These are phyloP conservation scores for Amblyopsis hoosieri DNA, from an alignment of 2,797 vertebrate genomes.

Conservation along the genomic window DNA sequence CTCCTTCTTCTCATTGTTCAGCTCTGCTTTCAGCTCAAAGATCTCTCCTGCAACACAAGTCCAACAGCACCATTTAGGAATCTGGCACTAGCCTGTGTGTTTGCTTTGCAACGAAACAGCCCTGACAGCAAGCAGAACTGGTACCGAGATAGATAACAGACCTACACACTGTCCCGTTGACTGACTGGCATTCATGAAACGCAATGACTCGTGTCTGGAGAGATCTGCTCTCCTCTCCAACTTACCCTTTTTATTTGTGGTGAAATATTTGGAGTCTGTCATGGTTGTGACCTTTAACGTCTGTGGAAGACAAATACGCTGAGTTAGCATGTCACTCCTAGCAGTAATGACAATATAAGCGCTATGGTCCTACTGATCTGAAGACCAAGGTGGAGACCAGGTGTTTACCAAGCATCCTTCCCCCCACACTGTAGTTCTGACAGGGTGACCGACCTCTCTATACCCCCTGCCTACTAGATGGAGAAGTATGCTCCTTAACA, in stretches of 20 bases:
- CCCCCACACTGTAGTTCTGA: too few species aligned
- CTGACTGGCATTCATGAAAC: not conserved
- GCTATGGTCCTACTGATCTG: too few species aligned
- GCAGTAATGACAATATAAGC: too few species aligned
- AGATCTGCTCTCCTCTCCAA: not conserved
- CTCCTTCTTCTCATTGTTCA: conserved; percentile 99
- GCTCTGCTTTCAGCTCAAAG: conserved; percentile 97
- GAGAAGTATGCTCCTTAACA: too few species aligned
- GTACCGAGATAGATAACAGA: not conserved
- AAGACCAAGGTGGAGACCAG: too few species aligned
- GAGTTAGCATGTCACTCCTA: too few species aligned
- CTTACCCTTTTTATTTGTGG: conserved; percentile 98
- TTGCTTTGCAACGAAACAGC: not conserved
- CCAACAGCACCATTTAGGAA: not conserved
- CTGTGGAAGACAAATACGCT: conserved; percentile 44
- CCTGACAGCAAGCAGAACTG: too few species aligned
- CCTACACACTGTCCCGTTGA: not conserved
- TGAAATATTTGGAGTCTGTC: conserved; percentile 99
- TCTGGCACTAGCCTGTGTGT: not conserved
- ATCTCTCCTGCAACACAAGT: conserved; percentile 87
- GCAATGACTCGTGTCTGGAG: not conserved
- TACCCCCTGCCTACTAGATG: too few species aligned
- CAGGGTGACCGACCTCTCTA: too few species aligned
- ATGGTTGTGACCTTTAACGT: conserved; percentile 80
- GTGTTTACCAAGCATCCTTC: too few species aligned